Conservation (phyloP, 2,113 vertebrate species). For the Varanus komodoensis region DNA sequence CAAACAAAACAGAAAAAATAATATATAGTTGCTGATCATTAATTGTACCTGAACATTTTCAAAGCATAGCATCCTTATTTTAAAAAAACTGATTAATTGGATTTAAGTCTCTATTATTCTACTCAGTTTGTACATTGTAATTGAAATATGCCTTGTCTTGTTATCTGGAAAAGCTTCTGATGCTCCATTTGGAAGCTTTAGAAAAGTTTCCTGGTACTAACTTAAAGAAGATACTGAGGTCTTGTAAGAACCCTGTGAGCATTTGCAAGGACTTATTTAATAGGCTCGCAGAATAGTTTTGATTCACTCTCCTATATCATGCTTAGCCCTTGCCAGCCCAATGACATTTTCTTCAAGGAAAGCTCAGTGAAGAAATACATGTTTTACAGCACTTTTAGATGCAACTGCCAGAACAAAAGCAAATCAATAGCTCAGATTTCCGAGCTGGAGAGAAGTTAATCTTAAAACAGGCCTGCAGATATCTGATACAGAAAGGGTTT, state of each 20-base stretch:
- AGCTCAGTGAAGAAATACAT: slow-evolving; percentile 1
- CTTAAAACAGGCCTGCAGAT: not conserved
- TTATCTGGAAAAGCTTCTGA: not conserved
- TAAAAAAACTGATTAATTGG: not conserved
- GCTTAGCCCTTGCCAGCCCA: not conserved
- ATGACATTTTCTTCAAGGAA: not conserved
- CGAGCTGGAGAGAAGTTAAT: slow-evolving; percentile 2
- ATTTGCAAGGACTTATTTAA: not conserved
- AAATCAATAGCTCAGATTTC: slow-evolving; percentile 24
- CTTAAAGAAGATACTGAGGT: not conserved
- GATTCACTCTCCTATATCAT: not conserved
- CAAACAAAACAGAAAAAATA: too few relatives aligned
- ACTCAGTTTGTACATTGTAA: not conserved
- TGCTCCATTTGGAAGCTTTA: not conserved
- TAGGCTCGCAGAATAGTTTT: not conserved
- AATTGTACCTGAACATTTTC: not conserved
- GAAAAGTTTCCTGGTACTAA: not conserved
- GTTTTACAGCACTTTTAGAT: slow-evolving; percentile 1
- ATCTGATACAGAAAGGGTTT: not conserved
- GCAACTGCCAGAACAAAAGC: slow-evolving; percentile 15
- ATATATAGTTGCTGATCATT: too few relatives aligned
- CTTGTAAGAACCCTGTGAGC: not conserved
- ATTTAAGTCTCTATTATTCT: not conserved
- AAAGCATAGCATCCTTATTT: not conserved
- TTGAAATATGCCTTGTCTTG: not conserved